These are phyloP conservation scores for Tromatobia lineatoria DNA, from an alignment of 2,888 invertebrate genomes.

Conservation along the genomic window DNA sequence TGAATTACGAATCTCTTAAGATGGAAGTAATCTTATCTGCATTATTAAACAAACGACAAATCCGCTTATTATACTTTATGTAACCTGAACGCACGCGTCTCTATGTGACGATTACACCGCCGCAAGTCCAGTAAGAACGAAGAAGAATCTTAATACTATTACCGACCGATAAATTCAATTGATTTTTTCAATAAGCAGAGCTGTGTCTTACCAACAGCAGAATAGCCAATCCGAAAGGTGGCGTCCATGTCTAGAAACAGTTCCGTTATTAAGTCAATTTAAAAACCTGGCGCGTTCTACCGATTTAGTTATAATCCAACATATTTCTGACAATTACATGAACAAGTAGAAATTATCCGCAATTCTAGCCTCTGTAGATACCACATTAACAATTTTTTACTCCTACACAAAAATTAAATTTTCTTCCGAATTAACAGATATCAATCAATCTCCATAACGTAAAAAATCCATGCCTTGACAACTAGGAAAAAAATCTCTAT, in stretches of 20 bases:
- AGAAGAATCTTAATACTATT: background rate
- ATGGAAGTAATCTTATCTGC: too few species aligned
- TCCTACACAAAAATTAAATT: too few species aligned
- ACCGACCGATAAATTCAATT: background rate
- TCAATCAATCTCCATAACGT: too few species aligned
- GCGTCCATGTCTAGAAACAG: background rate
- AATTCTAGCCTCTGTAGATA: too few species aligned
- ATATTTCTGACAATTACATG: background rate
- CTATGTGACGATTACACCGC: background rate
- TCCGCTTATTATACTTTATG: too few species aligned
- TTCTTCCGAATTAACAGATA: too few species aligned
- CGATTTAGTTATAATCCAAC: background rate
- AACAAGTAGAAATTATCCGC: too few species aligned
- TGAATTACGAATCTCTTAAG: too few species aligned
- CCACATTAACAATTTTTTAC: too few species aligned
- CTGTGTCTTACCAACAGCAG: background rate
- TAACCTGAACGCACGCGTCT: background rate
- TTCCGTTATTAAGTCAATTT: background rate
- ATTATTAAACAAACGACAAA: too few species aligned
- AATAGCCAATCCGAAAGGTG: background rate
- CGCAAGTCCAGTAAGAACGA: too few species aligned
- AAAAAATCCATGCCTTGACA: too few species aligned
- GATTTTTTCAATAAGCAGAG: background rate
- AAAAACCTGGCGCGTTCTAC: background rate
- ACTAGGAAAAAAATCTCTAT: background rate